Percentiles rank a stretch among this genome's conserved stretches.
Evolutionary conservation across 1,140 invertebrate species (phyloP).

Genomic region (Lethrus apterus): DNA sequence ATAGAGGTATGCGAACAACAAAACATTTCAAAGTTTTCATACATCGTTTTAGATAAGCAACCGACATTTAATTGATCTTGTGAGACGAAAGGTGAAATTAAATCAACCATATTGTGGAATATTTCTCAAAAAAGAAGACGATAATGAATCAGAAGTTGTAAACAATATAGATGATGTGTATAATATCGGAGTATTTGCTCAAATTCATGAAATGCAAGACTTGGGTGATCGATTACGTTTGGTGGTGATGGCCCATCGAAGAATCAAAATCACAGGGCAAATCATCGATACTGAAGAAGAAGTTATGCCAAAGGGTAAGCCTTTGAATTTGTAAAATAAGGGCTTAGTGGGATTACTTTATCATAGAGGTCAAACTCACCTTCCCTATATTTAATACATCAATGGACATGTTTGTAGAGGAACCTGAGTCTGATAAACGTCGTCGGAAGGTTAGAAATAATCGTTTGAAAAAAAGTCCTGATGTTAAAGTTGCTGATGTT

Average conservation of each 20-base stretch:
- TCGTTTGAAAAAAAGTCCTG: conserved; percentile 25
- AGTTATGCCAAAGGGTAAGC: conserved; percentile 8
- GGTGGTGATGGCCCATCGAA: conserved; percentile 88
- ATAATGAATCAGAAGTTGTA: conserved; percentile 84
- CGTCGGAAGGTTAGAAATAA: conserved; percentile 46
- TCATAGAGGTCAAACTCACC: conserved; percentile 47
- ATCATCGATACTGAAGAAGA: conserved; percentile 61
- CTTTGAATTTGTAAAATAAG: neutral
- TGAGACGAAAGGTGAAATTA: conserved; percentile 88
- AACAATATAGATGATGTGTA: conserved; percentile 82
- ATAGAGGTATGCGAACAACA: conserved; percentile 64
- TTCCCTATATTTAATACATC: conserved; percentile 60
- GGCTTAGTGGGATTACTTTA: too few relatives aligned
- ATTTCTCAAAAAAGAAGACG: conserved; percentile 90
- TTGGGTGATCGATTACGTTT: conserved; percentile 84
- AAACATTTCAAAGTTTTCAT: neutral
- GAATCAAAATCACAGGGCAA: conserved; percentile 73
- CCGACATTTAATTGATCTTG: conserved; percentile 79
- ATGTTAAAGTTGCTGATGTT: conserved; percentile 16
- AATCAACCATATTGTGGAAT: conserved; percentile 97
- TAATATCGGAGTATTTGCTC: conserved; percentile 90
- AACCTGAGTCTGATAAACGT: conserved; percentile 47
- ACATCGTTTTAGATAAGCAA: conserved; percentile 65
- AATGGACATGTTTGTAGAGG: conserved; percentile 56
- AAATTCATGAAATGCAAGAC: conserved; percentile 97